These are phyloP conservation scores for Thunnus albacares DNA, from an alignment of 2,797 vertebrate species.

Conservation along the genomic window DNA sequence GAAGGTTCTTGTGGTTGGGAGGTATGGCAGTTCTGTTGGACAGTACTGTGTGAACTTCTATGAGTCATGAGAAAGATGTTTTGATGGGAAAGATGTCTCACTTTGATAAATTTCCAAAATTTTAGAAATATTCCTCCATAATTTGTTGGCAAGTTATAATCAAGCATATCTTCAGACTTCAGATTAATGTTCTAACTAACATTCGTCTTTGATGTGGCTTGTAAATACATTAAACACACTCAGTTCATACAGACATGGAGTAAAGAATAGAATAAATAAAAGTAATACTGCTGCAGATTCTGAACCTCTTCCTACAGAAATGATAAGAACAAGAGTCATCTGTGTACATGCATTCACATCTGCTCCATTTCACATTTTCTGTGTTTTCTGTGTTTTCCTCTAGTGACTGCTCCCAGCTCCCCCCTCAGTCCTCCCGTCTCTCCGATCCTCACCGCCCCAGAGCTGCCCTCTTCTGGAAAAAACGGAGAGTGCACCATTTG, in stretches of 20 bases:
- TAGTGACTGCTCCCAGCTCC: constrained; percentile 98
- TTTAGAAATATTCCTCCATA: background rate
- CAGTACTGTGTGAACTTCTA: background rate
- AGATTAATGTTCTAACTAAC: background rate
- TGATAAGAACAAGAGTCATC: background rate
- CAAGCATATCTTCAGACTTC: background rate
- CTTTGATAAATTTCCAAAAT: background rate
- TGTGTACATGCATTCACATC: background rate
- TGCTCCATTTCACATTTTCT: constrained; percentile 10
- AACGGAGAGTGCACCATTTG: constrained; percentile 96
- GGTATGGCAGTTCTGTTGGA: background rate
- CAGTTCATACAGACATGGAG: background rate
- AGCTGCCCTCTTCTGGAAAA: constrained; percentile 87
- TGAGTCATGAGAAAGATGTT: background rate
- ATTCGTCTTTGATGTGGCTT: background rate
- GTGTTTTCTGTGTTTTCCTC: constrained; percentile 24
- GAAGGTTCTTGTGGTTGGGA: background rate
- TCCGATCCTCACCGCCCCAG: constrained; percentile 87
- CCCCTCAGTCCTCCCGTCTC: constrained; percentile 94
- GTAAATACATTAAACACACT: background rate
- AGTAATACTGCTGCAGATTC: background rate
- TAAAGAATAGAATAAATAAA: background rate
- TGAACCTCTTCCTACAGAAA: background rate
- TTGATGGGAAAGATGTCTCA: constrained; percentile 7
- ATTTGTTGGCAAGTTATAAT: background rate